These are phyloP conservation scores for Scolanthus callimorphus DNA, from an alignment of 92 coral and sea anemone species.

Conservation along the genomic window DNA sequence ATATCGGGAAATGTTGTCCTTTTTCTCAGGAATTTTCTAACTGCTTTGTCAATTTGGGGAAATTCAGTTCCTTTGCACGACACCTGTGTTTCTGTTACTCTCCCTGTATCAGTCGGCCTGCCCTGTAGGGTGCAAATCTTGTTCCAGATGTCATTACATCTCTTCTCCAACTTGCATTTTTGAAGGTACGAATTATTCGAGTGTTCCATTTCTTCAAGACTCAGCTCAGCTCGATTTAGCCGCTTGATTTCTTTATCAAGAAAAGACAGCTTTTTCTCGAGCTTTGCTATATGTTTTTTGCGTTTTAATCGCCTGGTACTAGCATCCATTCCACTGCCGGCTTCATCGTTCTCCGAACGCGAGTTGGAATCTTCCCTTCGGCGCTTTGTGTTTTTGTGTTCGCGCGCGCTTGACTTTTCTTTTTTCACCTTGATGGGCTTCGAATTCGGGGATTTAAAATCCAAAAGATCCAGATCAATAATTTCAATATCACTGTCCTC, in stretches of 20 bases:
- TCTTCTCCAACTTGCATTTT: conserved; percentile 67
- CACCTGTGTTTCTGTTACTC: conserved; percentile 72
- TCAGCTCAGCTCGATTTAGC: conserved; percentile 75
- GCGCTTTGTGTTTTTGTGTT: too few relatives aligned
- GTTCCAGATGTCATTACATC: conserved; percentile 73
- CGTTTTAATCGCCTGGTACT: too few relatives aligned
- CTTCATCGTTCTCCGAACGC: conserved; percentile 7
- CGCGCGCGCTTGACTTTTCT: too few relatives aligned
- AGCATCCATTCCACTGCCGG: not conserved
- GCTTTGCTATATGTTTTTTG: conserved; percentile 34
- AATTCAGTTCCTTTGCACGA: conserved; percentile 58
- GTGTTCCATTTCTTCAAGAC: conserved; percentile 87
- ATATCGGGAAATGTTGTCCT: conserved; percentile 72
- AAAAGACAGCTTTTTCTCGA: conserved; percentile 52
- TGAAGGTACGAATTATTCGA: conserved; percentile 78
- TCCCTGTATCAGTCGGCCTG: conserved; percentile 77
- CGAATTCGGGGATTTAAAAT: conserved; percentile 4
- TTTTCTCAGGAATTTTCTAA: conserved; percentile 56
- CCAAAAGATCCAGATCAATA: conserved; percentile 10
- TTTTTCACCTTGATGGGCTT: conserved; percentile 1
- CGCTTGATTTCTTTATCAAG: conserved; percentile 64
- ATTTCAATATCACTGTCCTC: conserved; percentile 13
- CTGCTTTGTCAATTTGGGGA: conserved; percentile 70
- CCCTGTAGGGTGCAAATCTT: conserved; percentile 80
- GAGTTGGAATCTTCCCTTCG: too few relatives aligned